Conservation (phyloP, 2,113 vertebrate species). For the Dromiciops gliroides region DNA sequence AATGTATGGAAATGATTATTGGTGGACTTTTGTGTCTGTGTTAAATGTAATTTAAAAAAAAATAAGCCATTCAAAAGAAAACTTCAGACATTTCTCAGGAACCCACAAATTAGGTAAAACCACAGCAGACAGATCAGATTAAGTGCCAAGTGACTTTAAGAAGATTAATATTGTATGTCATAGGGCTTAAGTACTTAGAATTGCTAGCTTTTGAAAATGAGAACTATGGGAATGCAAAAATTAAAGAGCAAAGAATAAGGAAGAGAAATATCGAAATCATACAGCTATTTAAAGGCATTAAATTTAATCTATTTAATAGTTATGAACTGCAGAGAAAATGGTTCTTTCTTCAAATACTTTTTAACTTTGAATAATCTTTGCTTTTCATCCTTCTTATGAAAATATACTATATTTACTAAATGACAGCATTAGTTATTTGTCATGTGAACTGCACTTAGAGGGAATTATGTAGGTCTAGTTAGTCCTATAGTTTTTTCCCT, state of each 20-base stretch:
- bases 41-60: background rate
- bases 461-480: background rate
- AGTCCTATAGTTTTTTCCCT: background rate
- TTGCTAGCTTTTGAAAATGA: background rate
- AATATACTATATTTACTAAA: background rate
- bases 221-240: fast-evolving
- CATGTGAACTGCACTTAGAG: background rate
- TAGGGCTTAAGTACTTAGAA: background rate
- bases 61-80: background rate
- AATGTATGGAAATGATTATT: background rate
- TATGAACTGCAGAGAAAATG: background rate
- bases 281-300: background rate
- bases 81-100: background rate
- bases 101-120: no score
- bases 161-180: background rate
- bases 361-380: background rate
- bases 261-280: background rate
- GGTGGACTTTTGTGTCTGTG: background rate
- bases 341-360: background rate
- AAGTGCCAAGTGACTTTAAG: background rate
- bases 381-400: background rate
- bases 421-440: background rate
- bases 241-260: background rate
- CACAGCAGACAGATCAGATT: background rate
- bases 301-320: background rate